Conservation (phyloP, 2,113 vertebrate species). For the Tretioscincus oriximinensis region DNA sequence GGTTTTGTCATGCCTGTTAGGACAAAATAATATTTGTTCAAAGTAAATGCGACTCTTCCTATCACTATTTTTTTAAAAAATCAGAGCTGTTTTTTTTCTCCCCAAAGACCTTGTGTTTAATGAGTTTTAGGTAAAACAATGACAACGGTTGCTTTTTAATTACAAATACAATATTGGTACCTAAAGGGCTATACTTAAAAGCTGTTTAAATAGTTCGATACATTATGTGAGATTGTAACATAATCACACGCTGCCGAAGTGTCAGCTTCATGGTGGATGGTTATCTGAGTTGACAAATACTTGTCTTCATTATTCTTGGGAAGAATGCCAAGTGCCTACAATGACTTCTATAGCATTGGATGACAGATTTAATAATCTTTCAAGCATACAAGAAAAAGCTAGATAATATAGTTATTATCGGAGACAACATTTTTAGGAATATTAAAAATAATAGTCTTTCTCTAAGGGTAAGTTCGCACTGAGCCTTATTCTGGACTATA, state of each 20-base stretch:
- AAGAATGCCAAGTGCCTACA: conserved; percentile 36
- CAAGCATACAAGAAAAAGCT: not conserved
- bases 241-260: conserved; percentile 42
- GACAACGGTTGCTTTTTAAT: not conserved
- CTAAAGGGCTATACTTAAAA: conserved; percentile 2
- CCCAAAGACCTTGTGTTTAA: conserved; percentile 28
- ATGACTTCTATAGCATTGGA: conserved; percentile 9
- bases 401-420: conserved; percentile 8
- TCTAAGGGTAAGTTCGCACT: not conserved
- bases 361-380: conserved; percentile 9
- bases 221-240: conserved; percentile 29
- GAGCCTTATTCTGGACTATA: no score
- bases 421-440: not conserved
- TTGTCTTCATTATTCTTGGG: conserved; percentile 36
- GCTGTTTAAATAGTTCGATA: conserved; percentile 6
- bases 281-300: conserved; percentile 41
- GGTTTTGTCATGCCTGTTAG: conserved; percentile 81
- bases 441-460: not conserved
- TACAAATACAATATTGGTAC: not conserved
- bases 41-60: conserved; percentile 66
- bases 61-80: conserved; percentile 51
- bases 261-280: conserved; percentile 13
- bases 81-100: conserved; percentile 17
- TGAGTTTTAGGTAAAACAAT: conserved; percentile 25
- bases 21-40: conserved; percentile 71